Base-by-base conservation (phyloP, 2,888 invertebrate species). In the Erebia palarica region DNA sequence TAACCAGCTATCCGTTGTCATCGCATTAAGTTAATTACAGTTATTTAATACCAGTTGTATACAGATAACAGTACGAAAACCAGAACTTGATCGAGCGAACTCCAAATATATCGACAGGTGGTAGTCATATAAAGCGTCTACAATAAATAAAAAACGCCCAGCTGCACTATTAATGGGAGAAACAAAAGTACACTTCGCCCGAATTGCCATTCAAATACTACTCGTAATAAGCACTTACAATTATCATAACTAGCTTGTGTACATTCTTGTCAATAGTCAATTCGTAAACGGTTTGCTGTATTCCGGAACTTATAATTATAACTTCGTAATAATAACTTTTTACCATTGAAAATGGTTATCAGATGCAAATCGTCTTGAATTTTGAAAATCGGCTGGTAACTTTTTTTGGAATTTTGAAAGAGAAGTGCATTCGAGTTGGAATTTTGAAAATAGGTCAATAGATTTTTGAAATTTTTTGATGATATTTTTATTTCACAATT, bases 101-200 rank as follows among this genome's bases (percentile, higher is more conserved):
- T 68, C 51, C 60, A 59, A 67, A 59, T 67, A 11, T 63, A 49
- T 53, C 51, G 14, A 66, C 73, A 73, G 71, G 63, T 71, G 73
- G 58, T 66, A 27, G 21, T 14, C 36, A 53, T 27, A 68, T 65
- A 68, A 68, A 63, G 68, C 60, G 66, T 70, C 68, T 60, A 65
- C 51, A 36, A 36, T 36, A 36, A 36, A 27, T 71, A 65, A 69
- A 66, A 69, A 64, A 59, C 59, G 27, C 58, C 66, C 73, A 71
- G 71, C 69, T 73, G 73, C 71, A 71, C 59, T 71, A 64, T 69
- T 71, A 63, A 67, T 64, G 59, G 71, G 58, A 63, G 21, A 60
- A 55, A 65, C 57, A 71, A 57, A 63, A 16, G 57, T 47, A 58
- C 44, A 13, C 44, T n/a, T 61, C 47, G 21, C 9, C 27, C 49